Evolutionary conservation across 2,888 invertebrate species (phyloP), one percentile per base, ranked within the genome.

Genomic region (Bugulina stolonifera): DNA sequence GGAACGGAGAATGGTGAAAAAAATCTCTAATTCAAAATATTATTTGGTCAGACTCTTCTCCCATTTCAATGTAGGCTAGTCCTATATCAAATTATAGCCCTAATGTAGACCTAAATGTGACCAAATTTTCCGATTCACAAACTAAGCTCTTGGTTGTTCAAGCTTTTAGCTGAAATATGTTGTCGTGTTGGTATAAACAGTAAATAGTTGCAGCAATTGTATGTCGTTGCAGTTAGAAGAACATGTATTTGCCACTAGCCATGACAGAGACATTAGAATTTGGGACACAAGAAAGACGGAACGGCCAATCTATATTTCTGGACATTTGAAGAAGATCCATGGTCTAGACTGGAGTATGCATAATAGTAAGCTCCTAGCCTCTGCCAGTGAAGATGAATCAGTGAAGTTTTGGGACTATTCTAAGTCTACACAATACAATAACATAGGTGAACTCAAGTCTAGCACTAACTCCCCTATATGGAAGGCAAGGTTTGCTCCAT

Each of bases 371-470:
- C 77, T 79, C 27, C 78, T 85, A 71, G 85, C 84, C 58, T 94
- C 96, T 10, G 93, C 93, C 73, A 94, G 95, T 86, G 94, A 96
- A 86, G 96, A 97, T 85, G 92, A 93, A 73, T 93, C 93, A 70
- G 94, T 96, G 1, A 95, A 95, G 78, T 84, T 84, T 32, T 64
- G 64, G 64, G 64, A 64, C 34, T 64, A 32, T n/a, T 64, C 32
- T 14, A 27, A 22, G 14, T 32, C 64, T 27, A 10, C 64, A 5
- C 64, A 64, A 10, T 27, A 64, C 32, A n/a, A 55, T n/a, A 64
- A 64, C 64, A 64, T 64, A 14, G 64, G 64, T 32, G 64, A 64
- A 18, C 34, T 64, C 10, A 64, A 64, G 32, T 64, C 64, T 10
- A 27, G 64, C 29, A 64, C 64, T n/a, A 22, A 64, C 64, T 64